These are phyloP conservation scores for Aythya baeri DNA, from an alignment of 2,113 vertebrate species.

Conservation along the genomic window DNA sequence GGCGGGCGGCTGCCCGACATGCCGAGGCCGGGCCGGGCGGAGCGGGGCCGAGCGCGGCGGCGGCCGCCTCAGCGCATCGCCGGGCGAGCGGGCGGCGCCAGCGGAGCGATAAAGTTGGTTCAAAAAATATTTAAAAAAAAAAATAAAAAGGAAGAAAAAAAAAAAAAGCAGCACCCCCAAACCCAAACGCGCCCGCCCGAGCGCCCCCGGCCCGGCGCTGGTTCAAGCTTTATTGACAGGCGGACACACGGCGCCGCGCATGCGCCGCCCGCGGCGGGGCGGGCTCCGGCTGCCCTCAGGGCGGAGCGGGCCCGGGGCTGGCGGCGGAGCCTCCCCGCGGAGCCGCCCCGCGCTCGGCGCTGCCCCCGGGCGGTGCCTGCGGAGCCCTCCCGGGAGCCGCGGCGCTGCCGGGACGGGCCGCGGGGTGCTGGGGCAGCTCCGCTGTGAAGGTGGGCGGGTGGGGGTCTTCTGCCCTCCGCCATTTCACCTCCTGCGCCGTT, in stretches of 20 bases:
- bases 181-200: background rate
- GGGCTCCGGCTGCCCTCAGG: background rate
- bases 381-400: too few species aligned
- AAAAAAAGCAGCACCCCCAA: background rate
- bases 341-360: too few species aligned
- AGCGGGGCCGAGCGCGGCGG: background rate
- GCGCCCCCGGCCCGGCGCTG: background rate
- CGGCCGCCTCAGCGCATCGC: slow-evolving; percentile 54
- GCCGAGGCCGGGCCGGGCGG: slow-evolving; percentile 14
- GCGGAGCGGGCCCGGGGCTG: background rate
- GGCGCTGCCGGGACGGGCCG: too few species aligned
- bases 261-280: background rate
- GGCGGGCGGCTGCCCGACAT: slow-evolving; percentile 79
- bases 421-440: too few species aligned
- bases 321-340: background rate
- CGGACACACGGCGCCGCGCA: background rate
- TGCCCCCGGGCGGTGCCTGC: too few species aligned
- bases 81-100: slow-evolving; percentile 7
- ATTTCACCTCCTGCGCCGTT: too few species aligned
- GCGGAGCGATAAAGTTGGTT: slow-evolving; percentile 68
- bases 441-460: too few species aligned
- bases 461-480: background rate
- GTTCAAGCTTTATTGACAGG: slow-evolving; percentile 9
- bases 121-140: background rate
- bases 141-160: too few species aligned